Conservation (phyloP, 2,113 vertebrate species). For the Callithrix jacchus region DNA sequence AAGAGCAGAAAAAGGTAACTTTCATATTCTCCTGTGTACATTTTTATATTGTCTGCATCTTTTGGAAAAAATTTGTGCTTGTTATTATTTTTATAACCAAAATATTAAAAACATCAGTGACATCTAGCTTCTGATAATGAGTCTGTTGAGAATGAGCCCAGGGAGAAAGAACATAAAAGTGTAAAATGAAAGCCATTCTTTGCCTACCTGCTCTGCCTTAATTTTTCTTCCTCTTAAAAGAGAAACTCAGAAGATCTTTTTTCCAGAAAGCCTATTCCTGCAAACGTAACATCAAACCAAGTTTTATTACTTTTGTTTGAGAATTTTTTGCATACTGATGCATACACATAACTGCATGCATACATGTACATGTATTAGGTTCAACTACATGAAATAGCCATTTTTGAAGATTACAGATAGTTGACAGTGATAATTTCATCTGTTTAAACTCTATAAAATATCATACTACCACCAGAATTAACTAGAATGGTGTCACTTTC, state of each 20-base stretch:
- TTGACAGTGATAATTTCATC: not conserved
- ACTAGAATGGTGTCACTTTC: not conserved
- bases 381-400: not conserved
- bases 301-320: not conserved
- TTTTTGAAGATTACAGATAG: not conserved
- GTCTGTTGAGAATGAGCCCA: not conserved
- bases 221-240: constrained; percentile 1
- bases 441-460: not conserved
- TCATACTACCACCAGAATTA: not conserved
- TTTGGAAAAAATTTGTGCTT: constrained; percentile 20
- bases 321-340: not conserved
- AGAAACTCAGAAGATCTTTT: not conserved
- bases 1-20: not conserved
- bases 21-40: not conserved
- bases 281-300: not conserved
- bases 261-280: not conserved
- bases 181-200: not conserved
- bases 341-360: not conserved
- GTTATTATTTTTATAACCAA: constrained; percentile 11
- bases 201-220: not conserved
- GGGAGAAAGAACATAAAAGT: not conserved
- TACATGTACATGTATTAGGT: not conserved
- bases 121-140: constrained; percentile 23
- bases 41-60: constrained; percentile 13
- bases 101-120: constrained; percentile 25